Evolutionary conservation across 2,797 vertebrate genomes (phyloP).

Genomic region (Esox lucius): DNA sequence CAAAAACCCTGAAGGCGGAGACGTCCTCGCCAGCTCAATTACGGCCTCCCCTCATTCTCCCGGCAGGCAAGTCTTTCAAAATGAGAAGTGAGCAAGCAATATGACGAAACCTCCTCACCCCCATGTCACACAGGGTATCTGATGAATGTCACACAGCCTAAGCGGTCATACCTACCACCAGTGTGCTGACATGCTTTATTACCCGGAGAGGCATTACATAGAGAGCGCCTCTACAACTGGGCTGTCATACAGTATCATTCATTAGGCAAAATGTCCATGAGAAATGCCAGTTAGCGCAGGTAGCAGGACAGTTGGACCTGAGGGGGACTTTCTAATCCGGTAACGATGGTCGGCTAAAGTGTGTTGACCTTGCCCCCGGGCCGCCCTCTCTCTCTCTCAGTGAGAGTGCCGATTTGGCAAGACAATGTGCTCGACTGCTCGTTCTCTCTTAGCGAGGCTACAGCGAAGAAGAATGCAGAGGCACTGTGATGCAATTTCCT

Average conservation of each 20-base stretch:
- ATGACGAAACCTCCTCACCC: not conserved
- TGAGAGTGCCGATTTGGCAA: constrained; percentile 27
- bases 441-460: not conserved
- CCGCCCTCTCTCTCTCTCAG: constrained; percentile 17
- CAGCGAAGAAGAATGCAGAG: constrained; percentile 5
- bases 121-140: not conserved
- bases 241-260: constrained; percentile 58
- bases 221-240: constrained; percentile 47
- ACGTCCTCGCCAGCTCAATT: constrained; percentile 37
- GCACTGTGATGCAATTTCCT: not conserved
- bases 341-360: constrained; percentile 59
- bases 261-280: constrained; percentile 72
- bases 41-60: constrained; percentile 34
- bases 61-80: constrained; percentile 21
- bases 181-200: constrained; percentile 11
- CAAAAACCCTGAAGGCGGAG: not conserved
- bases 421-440: not conserved
- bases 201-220: constrained; percentile 38
- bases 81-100: not conserved
- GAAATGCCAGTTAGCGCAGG: constrained; percentile 66
- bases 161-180: not conserved
- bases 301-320: constrained; percentile 57
- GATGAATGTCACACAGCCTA: constrained; percentile 36
- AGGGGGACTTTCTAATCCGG: constrained; percentile 53
- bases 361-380: constrained; percentile 50